Evolutionary conservation across 2,888 invertebrate species (phyloP).

Genomic region (Perizoma affinitatum): DNA sequence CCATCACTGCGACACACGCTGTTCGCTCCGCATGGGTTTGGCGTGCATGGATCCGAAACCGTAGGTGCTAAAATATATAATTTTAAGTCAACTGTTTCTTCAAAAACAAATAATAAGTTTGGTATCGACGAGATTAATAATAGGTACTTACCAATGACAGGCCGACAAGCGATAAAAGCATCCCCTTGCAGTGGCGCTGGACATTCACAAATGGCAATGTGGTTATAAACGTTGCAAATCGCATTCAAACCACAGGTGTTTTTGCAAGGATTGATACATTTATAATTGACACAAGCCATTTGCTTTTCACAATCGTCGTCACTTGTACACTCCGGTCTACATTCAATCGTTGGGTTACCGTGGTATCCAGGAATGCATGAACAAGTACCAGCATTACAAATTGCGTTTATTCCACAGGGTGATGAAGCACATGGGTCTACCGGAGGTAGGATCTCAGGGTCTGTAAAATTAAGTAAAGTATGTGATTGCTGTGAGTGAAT

Average conservation of each 20-base stretch:
- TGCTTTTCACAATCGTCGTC: slow-evolving; percentile 90
- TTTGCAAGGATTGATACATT: slow-evolving; percentile 90
- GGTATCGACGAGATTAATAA: no score
- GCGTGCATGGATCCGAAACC: slow-evolving; percentile 84
- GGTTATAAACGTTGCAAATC: slow-evolving; percentile 90
- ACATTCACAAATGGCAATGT: slow-evolving; percentile 91
- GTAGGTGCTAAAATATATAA: slow-evolving; percentile 49
- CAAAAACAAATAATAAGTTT: no score
- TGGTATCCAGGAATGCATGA: slow-evolving; percentile 85
- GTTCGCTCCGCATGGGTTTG: slow-evolving; percentile 89
- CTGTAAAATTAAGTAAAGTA: slow-evolving; percentile 44
- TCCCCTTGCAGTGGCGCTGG: slow-evolving; percentile 89
- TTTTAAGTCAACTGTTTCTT: background rate
- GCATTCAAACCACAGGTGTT: slow-evolving; percentile 89
- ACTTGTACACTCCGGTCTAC: slow-evolving; percentile 90
- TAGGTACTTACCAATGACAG: slow-evolving; percentile 69
- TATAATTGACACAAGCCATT: slow-evolving; percentile 88
- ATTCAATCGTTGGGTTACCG: slow-evolving; percentile 88
- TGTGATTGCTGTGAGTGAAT: background rate
- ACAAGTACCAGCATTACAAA: slow-evolving; percentile 85
- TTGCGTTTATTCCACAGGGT: slow-evolving; percentile 87
- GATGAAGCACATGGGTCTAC: slow-evolving; percentile 85
- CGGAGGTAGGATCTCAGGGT: slow-evolving; percentile 59
- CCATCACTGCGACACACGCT: slow-evolving; percentile 87
- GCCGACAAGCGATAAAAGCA: slow-evolving; percentile 89